phyloP scores from a whole-genome alignment of 2,113 vertebrate species.

The Steatornis caripensis region DNA sequence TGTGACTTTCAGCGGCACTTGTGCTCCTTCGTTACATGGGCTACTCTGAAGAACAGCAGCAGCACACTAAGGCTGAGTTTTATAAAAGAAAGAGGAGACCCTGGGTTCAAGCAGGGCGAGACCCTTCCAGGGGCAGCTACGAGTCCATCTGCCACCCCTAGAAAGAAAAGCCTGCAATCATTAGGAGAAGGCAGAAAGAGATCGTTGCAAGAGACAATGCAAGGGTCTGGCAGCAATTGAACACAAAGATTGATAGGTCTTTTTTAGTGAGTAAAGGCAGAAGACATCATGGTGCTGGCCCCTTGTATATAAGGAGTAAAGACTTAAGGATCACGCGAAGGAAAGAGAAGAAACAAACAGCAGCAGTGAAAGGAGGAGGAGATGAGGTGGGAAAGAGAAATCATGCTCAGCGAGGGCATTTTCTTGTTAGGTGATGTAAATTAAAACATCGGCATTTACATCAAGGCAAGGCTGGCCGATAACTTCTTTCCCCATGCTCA shows the following conservation, averaged over 20 bases:
- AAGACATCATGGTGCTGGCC: background rate
- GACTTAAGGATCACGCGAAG: background rate
- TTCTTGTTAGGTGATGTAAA: background rate
- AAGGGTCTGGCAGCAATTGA: background rate
- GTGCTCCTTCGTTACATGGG: background rate
- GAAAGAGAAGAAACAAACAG: background rate
- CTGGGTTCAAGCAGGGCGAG: background rate
- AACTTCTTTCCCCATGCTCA: background rate
- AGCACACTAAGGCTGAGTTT: background rate
- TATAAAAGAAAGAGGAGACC: background rate
- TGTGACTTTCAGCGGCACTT: background rate
- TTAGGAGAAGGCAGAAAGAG: background rate
- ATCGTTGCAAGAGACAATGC: background rate
- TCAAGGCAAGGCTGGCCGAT: background rate
- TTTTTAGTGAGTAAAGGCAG: background rate
- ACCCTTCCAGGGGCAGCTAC: background rate
- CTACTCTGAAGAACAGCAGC: background rate
- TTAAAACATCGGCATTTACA: background rate
- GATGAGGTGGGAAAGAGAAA: background rate
- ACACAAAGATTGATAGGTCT: background rate
- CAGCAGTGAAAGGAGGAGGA: background rate
- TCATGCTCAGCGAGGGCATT: background rate
- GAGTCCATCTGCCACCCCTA: background rate
- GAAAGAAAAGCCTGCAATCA: background rate
- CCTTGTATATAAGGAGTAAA: background rate